Base-by-base conservation (phyloP, 1,140 invertebrate genomes). In the Eurosta solidaginis region DNA sequence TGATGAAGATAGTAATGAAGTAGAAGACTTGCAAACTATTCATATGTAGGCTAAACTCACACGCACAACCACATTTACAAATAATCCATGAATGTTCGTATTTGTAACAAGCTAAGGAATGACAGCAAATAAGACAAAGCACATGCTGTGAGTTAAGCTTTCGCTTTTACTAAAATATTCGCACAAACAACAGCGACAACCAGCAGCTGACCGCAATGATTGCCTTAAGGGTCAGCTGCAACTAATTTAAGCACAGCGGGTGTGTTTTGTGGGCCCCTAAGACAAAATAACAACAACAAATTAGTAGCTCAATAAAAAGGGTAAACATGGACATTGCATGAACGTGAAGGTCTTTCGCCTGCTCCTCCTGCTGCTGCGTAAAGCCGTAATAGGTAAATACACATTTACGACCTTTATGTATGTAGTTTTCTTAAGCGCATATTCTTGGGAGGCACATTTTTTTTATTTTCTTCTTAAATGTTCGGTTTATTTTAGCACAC, bases 251-350 rank as follows among this genome's bases (percentile, higher is more conserved):
- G 59, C 59, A 68, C 33, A 68, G 59, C 59, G 36, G 59, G 59
- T 36, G 27, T 59, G n/a, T n/a, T n/a, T n/a, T n/a, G 14, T 59
- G 27, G 25, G 12, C n/a, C 36, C 33, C 22, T 68, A 63, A 40
- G 12, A n/a, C 17, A 63, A 63, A 68, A 40, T 20, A 22, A 40
- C 59, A 68, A 68, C 59, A 68, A 68, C 17, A 68, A 42, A 68
- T 68, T 36, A 40, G 59, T 7, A 68, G 40, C 59, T 68, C 9
- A 68, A 68, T 68, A 68, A 68, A 68, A 68, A 68, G 59, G 59
- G 59, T 68, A 68, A 68, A 40, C 27, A 17, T 59, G 12, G 17
- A 22, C 52, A 12, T 27, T 29, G 12, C 33, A 22, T 27, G 4
- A 10, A 12, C 52, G 10, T 27, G 1, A 0, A 17, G 12, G 52